Percentiles rank a stretch among this genome's conserved stretches.
These are phyloP conservation scores for Latrodectus geometricus DNA, from an alignment of 1,140 invertebrate genomes.

Conservation along the genomic window DNA sequence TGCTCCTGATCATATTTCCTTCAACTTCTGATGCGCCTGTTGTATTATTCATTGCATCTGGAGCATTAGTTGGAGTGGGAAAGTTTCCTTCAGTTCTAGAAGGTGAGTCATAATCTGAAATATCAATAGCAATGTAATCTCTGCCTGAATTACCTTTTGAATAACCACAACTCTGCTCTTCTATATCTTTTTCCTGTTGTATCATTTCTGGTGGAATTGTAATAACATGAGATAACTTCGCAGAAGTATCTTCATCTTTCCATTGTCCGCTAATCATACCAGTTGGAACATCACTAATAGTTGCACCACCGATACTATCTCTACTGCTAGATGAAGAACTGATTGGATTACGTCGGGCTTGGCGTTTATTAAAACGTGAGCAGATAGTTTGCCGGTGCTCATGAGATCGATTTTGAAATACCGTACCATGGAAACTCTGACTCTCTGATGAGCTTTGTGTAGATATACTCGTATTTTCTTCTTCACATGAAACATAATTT, in stretches of 20 bases:
- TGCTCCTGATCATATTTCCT: no score
- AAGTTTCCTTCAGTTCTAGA: no score
- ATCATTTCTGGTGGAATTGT: not conserved
- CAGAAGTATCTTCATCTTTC: constrained; percentile 6
- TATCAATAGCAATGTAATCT: no score
- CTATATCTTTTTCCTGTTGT: no score
- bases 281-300: constrained; percentile 40
- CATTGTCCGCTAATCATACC: not conserved
- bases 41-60: no score
- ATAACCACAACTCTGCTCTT: no score
- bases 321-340: constrained; percentile 22
- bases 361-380: not conserved
- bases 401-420: not conserved
- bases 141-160: no score
- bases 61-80: no score
- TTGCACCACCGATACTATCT: constrained; percentile 28
- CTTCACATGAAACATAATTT: constrained; percentile 39
- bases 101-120: no score
- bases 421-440: not conserved
- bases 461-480: constrained; percentile 10
- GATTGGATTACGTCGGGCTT: not conserved
- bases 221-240: not conserved
- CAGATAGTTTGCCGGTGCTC: not conserved
- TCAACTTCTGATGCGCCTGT: no score
- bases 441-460: constrained; percentile 16